phyloP scores from a whole-genome alignment of 2,888 invertebrate species.

The Syritta pipiens region DNA sequence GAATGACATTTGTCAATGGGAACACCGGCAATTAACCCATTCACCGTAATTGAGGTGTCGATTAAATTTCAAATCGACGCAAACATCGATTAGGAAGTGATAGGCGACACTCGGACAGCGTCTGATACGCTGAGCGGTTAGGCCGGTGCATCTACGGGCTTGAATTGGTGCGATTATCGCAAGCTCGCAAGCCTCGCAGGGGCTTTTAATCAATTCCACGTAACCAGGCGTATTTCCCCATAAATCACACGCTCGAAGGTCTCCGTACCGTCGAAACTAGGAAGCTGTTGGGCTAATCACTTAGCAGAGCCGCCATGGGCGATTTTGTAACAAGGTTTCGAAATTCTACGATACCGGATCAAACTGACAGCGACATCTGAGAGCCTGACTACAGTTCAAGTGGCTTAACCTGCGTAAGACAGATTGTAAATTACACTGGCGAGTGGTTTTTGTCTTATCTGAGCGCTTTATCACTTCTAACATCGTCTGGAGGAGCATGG shows the following conservation, averaged over 20 bases:
- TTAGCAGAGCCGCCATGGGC: background rate
- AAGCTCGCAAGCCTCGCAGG: background rate
- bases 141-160: too few species aligned
- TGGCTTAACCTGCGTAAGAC: background rate
- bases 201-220: background rate
- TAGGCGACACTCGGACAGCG: too few species aligned
- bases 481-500: background rate
- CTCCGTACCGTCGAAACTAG: background rate
- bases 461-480: background rate
- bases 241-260: slow-evolving; percentile 13
- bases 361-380: background rate
- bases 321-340: slow-evolving; percentile 8
- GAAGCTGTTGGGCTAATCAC: background rate
- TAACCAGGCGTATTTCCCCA: background rate
- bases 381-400: slow-evolving; percentile 7
- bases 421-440: background rate
- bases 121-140: too few species aligned
- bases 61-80: background rate
- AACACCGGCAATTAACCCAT: background rate
- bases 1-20: background rate
- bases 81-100: too few species aligned
- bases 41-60: background rate
- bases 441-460: background rate
- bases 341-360: background rate
- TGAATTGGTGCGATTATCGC: too few species aligned